Evolutionary conservation across 2,888 invertebrate genomes (phyloP).

Genomic region (Malachius bipustulatus): DNA sequence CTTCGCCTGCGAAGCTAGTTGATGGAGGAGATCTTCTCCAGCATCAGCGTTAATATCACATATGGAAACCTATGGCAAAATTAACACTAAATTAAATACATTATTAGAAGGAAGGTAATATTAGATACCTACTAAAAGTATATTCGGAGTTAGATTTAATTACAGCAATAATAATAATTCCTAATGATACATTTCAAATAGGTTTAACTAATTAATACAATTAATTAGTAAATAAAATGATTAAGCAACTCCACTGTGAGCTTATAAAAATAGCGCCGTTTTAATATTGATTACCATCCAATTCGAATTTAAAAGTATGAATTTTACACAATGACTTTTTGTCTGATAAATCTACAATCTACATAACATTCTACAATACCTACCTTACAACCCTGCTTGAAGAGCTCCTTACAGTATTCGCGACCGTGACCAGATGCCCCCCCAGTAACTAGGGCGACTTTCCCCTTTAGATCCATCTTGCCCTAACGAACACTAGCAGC

Average conservation of each 20-base stretch:
- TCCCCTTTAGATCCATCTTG: constrained; percentile 59
- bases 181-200: no score
- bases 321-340: no score
- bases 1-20: constrained; percentile 53
- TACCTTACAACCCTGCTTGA: constrained; percentile 64
- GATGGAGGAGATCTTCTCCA: constrained; percentile 56
- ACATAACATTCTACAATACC: no score
- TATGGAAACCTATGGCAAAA: constrained; percentile 49
- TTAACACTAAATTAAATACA: neutral
- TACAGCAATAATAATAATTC: no score
- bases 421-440: constrained; percentile 62
- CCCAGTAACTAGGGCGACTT: constrained; percentile 61
- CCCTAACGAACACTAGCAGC: no score
- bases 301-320: no score
- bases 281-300: no score
- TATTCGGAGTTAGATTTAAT: neutral
- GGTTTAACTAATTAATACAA: no score
- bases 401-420: constrained; percentile 58
- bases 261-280: no score
- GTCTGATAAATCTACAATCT: no score
- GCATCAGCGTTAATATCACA: constrained; percentile 62
- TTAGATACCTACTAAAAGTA: neutral
- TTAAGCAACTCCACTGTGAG: no score
- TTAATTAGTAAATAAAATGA: no score
- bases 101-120: neutral